Percentiles rank a stretch among this genome's conserved stretches.
These are phyloP conservation scores for Hyalella azteca DNA, from an alignment of 2,888 invertebrate genomes.

Conservation along the genomic window DNA sequence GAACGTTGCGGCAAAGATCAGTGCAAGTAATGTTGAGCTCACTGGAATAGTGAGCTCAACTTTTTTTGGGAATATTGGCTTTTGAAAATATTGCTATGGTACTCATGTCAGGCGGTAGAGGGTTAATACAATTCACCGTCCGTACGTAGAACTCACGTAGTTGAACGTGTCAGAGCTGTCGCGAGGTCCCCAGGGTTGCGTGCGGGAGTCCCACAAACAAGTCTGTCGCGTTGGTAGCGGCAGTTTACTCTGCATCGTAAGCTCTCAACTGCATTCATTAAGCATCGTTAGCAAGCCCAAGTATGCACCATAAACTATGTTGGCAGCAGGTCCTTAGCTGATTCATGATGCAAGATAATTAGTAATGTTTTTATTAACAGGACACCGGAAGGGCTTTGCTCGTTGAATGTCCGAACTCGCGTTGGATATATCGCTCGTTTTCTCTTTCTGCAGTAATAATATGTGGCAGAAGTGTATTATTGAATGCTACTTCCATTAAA, in stretches of 20 bases:
- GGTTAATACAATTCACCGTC: no score
- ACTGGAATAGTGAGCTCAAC: no score
- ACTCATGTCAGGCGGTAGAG: no score
- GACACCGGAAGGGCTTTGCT: neutral
- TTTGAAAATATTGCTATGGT: no score
- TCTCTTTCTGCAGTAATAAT: neutral
- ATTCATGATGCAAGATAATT: slow-evolving; percentile 9
- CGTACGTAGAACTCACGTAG: no score
- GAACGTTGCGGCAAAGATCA: no score
- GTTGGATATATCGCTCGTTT: neutral
- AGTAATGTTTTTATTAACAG: slow-evolving; percentile 16
- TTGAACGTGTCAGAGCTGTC: no score
- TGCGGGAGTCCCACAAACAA: neutral
- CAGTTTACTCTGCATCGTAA: neutral
- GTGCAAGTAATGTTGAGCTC: no score
- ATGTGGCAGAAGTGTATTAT: neutral
- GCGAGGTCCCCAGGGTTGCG: no score
- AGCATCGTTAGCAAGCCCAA: slow-evolving; percentile 24
- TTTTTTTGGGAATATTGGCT: no score
- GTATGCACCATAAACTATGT: slow-evolving; percentile 11
- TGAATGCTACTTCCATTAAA: neutral
- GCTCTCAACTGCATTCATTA: slow-evolving; percentile 23
- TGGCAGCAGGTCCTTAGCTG: neutral
- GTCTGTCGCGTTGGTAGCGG: slow-evolving; percentile 17
- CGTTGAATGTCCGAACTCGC: neutral